phyloP scores from a whole-genome alignment of 2,797 vertebrate species.

The Dromococcyx pavoninus region DNA sequence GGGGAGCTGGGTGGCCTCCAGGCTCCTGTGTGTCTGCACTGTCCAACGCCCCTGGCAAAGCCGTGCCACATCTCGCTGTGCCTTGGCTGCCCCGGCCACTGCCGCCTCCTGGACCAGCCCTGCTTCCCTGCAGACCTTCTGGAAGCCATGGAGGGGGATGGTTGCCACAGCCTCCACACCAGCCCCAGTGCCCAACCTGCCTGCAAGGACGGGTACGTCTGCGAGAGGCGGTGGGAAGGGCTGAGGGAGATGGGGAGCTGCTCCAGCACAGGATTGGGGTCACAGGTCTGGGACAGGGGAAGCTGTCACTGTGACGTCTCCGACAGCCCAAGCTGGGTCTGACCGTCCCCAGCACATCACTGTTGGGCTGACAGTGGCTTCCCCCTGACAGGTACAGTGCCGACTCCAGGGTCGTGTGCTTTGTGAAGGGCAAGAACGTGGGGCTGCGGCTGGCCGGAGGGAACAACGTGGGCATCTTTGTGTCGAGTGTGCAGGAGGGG shows the following conservation, averaged over 20 bases:
- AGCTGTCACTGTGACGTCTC: too few relatives aligned
- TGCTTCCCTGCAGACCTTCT: constrained; percentile 39
- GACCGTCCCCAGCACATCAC: rapidly evolving
- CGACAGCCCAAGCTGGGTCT: too few relatives aligned
- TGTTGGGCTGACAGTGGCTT: rapidly evolving
- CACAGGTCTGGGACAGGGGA: too few relatives aligned
- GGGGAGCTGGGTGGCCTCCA: neutral
- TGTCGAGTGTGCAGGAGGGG: constrained; percentile 89
- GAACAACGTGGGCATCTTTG: constrained; percentile 95
- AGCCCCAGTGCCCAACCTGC: neutral
- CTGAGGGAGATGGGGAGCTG: neutral
- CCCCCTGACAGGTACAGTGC: constrained; percentile 82
- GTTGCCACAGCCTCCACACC: neutral
- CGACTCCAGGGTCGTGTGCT: constrained; percentile 77
- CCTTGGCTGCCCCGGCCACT: rapidly evolving
- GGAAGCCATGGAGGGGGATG: neutral
- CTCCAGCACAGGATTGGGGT: rapidly evolving
- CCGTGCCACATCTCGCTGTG: rapidly evolving
- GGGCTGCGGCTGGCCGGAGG: constrained; percentile 92
- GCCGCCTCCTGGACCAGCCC: neutral
- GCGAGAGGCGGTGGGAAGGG: neutral
- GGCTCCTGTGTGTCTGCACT: neutral
- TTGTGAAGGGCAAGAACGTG: constrained; percentile 86
- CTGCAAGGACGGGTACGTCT: constrained; percentile 13
- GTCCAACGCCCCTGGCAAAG: neutral